Conservation (phyloP, 1,140 invertebrate genomes). For the Scaptomyza pallida region DNA sequence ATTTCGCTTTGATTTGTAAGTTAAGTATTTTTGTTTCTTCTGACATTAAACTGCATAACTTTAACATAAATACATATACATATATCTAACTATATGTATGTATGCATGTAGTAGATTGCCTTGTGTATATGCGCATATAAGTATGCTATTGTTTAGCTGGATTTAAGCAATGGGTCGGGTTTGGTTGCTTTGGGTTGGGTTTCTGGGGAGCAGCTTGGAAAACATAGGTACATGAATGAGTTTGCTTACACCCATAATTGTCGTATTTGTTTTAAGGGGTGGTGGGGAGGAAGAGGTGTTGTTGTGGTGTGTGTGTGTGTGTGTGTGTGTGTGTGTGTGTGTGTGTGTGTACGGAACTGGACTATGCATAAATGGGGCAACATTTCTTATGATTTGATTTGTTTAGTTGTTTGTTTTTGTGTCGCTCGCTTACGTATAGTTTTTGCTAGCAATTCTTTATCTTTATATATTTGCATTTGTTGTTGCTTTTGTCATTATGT, state of each 20-base stretch:
- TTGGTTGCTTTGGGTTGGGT: conserved; percentile 1
- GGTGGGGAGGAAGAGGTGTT: neutral
- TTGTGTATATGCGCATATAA: neutral
- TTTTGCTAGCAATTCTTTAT: conserved; percentile 48
- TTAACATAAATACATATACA: neutral
- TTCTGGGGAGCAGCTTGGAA: neutral
- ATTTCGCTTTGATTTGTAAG: conserved; percentile 2
- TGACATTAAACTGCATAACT: conserved; percentile 18
- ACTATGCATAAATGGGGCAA: conserved; percentile 8
- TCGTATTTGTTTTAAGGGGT: neutral
- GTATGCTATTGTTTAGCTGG: conserved; percentile 12
- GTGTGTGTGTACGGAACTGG: neutral
- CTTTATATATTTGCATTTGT: conserved; percentile 28
- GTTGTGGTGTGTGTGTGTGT: too few relatives aligned
- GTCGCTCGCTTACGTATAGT: conserved; percentile 36
- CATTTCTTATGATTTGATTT: conserved; percentile 43
- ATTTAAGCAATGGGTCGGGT: neutral
- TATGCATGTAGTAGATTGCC: neutral
- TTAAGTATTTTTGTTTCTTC: conserved; percentile 7
- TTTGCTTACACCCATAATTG: neutral
- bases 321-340: neutral
- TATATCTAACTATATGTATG: neutral
- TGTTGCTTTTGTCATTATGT: conserved; percentile 20
- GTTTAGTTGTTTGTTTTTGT: conserved; percentile 35
- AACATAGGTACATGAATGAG: neutral